Evolutionary conservation across 2,113 vertebrate species (phyloP), one percentile per base, ranked within the genome.

Genomic region (Ciconia stormi): DNA sequence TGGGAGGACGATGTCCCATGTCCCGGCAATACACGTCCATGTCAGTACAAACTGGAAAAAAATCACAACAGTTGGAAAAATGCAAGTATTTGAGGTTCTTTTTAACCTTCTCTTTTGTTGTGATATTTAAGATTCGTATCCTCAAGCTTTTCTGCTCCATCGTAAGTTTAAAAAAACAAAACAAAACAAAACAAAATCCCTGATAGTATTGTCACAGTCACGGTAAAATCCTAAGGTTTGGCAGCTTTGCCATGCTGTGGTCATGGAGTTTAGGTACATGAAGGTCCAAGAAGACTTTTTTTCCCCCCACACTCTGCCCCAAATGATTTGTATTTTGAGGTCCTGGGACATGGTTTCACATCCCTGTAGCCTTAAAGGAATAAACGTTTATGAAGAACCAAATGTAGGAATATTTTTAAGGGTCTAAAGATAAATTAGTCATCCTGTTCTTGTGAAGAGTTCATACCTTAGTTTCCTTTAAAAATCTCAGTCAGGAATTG

Each of bases 221-320:
- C n/a, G 49, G 53, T 69, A 40, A 65, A 89, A 83, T 83, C 47
- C 30, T 21, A 3, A 25, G 6, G 12, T 58, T 44, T 90, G 79
- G 27, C 46, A 90, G 38, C n/a, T 84, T 84, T 95, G 36, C 30
- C 23, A 1, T 52, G 46, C 34, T 70, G 65, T 34, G n/a, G 11
- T 72, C 36, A 10, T 22, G 21, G 40, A 67, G 27, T 79, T 85
- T 9, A 53, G 42, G 11, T 58, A 15, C 56, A 7, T 17, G 44
- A 65, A 59, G 12, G 23, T 61, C 42, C n/a, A 65, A 34, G 22
- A 38, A 19, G 56, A 56, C 1, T 5, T 7, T 8, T n/a, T 23
- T 11, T 16, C 17, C 5, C 16, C 2, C 16, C 11, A 0, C 16
- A 7, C 7, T 36, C 47, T 44, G 16, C 26, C 26, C 26, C n/a